Conservation (phyloP, 2,888 invertebrate species). For the Aelia acuminata region DNA sequence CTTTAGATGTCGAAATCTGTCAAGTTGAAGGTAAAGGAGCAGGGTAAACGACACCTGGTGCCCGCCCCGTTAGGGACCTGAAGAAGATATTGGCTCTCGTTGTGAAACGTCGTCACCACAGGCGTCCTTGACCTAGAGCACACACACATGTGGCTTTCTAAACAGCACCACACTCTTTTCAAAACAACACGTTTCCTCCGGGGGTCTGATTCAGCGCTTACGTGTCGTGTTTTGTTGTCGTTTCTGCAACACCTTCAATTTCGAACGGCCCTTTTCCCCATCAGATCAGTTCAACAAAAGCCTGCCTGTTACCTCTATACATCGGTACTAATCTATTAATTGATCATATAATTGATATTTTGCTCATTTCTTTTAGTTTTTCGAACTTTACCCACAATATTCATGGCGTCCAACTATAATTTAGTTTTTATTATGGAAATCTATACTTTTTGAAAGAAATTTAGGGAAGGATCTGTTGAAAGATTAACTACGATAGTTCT, state of each 20-base stretch:
- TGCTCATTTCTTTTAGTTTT: too few species aligned
- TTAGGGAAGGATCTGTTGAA: too few species aligned
- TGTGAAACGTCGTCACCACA: slow-evolving; percentile 48
- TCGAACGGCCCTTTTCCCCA: not conserved
- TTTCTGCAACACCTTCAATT: not conserved
- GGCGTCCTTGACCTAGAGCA: slow-evolving; percentile 40
- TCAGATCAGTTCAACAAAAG: not conserved
- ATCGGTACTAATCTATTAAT: not conserved
- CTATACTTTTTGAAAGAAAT: too few species aligned
- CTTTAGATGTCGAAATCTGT: slow-evolving; percentile 16
- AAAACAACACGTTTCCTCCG: slow-evolving; percentile 41
- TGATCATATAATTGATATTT: too few species aligned
- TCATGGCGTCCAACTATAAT: too few species aligned
- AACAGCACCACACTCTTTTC: slow-evolving; percentile 39
- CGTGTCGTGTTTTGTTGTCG: slow-evolving; percentile 12
- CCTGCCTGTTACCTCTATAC: not conserved
- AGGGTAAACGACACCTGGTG: not conserved
- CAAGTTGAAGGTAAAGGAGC: not conserved
- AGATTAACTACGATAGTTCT: too few species aligned
- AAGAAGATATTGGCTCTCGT: slow-evolving; percentile 31
- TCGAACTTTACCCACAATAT: too few species aligned
- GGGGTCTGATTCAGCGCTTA: slow-evolving; percentile 28
- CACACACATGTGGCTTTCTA: slow-evolving; percentile 47
- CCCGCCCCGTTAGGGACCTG: not conserved
- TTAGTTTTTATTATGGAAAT: too few species aligned